Evolutionary conservation across 92 coral and sea anemone genomes (phyloP).

Genomic region (Metridium senile): DNA sequence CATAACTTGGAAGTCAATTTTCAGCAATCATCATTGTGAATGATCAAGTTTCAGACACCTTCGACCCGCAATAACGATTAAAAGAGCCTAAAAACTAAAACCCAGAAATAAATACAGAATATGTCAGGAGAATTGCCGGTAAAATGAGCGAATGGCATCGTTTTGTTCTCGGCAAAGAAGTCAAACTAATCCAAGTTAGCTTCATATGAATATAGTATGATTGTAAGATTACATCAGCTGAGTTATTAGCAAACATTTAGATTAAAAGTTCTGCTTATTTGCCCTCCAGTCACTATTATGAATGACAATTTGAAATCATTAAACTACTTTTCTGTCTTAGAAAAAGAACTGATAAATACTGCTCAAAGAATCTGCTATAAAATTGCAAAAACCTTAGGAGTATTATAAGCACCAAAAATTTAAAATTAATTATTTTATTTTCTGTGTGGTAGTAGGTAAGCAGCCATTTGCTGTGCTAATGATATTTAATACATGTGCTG

Average conservation of each 20-base stretch:
- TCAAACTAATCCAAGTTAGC: not conserved
- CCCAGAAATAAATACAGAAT: not conserved
- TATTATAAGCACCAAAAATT: too few species aligned
- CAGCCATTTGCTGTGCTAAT: slow-evolving; percentile 5
- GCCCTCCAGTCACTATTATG: slow-evolving; percentile 20
- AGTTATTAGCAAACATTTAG: slow-evolving; percentile 9
- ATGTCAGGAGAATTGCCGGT: not conserved
- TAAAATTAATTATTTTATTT: too few species aligned
- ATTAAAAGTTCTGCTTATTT: not conserved
- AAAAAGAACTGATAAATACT: not conserved
- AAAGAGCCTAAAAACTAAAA: not conserved
- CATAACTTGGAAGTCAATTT: not conserved
- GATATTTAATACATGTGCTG: not conserved
- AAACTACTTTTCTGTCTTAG: not conserved
- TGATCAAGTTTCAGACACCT: slow-evolving; percentile 7
- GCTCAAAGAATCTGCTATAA: not conserved
- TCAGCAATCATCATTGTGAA: not conserved
- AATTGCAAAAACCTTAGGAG: not conserved
- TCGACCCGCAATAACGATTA: slow-evolving; percentile 4
- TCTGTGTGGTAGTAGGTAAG: too few species aligned
- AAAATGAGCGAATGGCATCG: not conserved
- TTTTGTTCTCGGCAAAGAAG: not conserved
- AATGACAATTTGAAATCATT: slow-evolving; percentile 11
- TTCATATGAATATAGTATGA: not conserved
- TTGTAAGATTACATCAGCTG: slow-evolving; percentile 4